A percentile compares a stretch with the other conserved stretches of the same genome.
phyloP scores from a whole-genome alignment of 2,113 vertebrate genomes.

The Dicentrarchus labrax region DNA sequence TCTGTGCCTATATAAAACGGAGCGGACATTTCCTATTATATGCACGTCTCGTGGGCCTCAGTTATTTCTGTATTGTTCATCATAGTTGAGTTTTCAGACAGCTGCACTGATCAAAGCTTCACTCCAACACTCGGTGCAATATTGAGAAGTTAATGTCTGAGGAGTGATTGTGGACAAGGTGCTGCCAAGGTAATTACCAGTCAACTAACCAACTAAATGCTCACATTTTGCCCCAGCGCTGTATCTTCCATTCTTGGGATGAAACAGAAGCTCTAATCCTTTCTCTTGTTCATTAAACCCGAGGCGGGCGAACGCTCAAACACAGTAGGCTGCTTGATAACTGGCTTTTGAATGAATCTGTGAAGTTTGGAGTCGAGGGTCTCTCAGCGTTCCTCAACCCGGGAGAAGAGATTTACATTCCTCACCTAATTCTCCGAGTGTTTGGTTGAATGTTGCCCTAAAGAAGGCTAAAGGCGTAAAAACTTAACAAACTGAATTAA shows the following conservation, averaged over 20 bases:
- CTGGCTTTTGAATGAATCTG: neutral
- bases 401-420: slow-evolving; percentile 30
- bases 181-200: slow-evolving; percentile 49
- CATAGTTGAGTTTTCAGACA: slow-evolving; percentile 4
- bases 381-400: slow-evolving; percentile 11
- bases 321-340: slow-evolving; percentile 30
- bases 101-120: slow-evolving; percentile 22
- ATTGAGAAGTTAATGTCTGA: slow-evolving; percentile 18
- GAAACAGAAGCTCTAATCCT: slow-evolving; percentile 55
- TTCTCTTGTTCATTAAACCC: slow-evolving; percentile 48
- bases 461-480: neutral
- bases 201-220: slow-evolving; percentile 26
- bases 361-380: slow-evolving; percentile 8
- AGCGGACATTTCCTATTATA: neutral
- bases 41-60: neutral
- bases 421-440: neutral
- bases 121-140: neutral
- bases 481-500: slow-evolving; percentile 9
- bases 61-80: slow-evolving; percentile 11
- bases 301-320: neutral
- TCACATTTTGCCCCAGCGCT: neutral
- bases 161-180: slow-evolving; percentile 2
- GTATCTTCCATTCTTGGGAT: slow-evolving; percentile 12
- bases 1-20: neutral
- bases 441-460: neutral